Percentiles rank a stretch among this genome's conserved stretches.
phyloP scores from a whole-genome alignment of 1,140 invertebrate species.

The Drosophila virilis region DNA sequence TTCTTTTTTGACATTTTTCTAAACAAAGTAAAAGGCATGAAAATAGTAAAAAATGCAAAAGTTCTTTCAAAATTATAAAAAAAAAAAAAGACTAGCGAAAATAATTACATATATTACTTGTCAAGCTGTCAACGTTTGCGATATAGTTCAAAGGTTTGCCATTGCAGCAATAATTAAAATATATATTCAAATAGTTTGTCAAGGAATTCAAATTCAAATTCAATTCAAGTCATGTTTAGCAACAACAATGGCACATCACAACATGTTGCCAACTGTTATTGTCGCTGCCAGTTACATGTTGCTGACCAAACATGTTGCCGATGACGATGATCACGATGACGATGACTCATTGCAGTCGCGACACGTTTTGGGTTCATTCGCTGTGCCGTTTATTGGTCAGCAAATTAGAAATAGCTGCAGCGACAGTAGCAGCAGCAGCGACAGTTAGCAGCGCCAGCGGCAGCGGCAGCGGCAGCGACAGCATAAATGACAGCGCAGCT shows the following conservation, averaged over 20 bases:
- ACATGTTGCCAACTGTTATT: constrained; percentile 27
- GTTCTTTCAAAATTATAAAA: too few relatives aligned
- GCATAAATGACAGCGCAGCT: constrained; percentile 56
- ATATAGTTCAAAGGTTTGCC: too few relatives aligned
- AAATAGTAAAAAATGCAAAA: too few relatives aligned
- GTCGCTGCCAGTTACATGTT: too few relatives aligned
- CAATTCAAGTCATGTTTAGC: constrained; percentile 14
- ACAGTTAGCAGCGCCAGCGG: constrained; percentile 41
- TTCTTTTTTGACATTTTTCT: too few relatives aligned
- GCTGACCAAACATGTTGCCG: constrained; percentile 22
- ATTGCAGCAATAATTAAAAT: too few relatives aligned
- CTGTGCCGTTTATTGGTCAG: constrained; percentile 50
- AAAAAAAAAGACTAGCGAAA: too few relatives aligned
- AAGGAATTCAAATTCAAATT: too few relatives aligned
- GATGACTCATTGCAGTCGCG: constrained; percentile 55
- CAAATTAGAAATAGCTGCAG: constrained; percentile 66
- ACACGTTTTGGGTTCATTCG: constrained; percentile 26
- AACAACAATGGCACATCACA: constrained; percentile 20
- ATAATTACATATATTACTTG: too few relatives aligned
- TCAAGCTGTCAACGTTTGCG: too few relatives aligned
- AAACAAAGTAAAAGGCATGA: too few relatives aligned
- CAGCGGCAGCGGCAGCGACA: constrained; percentile 29
- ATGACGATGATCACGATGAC: not conserved
- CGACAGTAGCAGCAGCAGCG: constrained; percentile 28
- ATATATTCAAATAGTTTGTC: too few relatives aligned